A percentile compares a stretch with the other conserved stretches of the same genome.
Conservation (phyloP, 2,888 invertebrate genomes). For the Chymomyza fuscimana region DNA sequence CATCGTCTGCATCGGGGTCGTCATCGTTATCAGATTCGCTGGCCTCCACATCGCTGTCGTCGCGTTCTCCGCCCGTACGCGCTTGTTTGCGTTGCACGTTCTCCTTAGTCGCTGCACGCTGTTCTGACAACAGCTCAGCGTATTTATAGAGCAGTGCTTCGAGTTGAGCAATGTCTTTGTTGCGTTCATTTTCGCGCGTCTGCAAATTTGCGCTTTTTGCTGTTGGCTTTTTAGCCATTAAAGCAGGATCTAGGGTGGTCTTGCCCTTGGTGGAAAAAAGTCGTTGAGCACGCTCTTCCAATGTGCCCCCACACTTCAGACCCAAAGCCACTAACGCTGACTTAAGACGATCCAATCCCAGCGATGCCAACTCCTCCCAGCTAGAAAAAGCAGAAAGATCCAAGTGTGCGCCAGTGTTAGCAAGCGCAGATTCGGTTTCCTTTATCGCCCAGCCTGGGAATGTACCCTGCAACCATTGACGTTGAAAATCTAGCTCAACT, state of each 20-base stretch:
- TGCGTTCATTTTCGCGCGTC: conserved; percentile 84
- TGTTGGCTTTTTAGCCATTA: conserved; percentile 92
- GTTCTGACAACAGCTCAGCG: conserved; percentile 90
- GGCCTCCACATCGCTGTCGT: conserved; percentile 94
- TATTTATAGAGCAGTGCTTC: conserved; percentile 95
- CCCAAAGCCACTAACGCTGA: conserved; percentile 98
- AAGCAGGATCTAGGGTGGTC: conserved; percentile 92
- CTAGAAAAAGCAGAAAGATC: conserved; percentile 99
- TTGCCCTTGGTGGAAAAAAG: conserved; percentile 97
- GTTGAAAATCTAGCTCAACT: conserved; percentile 89
- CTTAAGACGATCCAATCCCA: conserved; percentile 97
- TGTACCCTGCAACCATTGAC: conserved; percentile 92
- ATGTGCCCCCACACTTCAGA: conserved; percentile 98
- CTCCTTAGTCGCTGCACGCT: conserved; percentile 95
- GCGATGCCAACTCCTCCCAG: conserved; percentile 97
- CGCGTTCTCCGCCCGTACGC: conserved; percentile 94
- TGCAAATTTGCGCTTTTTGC: conserved; percentile 82
- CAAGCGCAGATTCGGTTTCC: conserved; percentile 95
- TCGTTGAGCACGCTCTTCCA: conserved; percentile 98
- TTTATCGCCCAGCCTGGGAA: conserved; percentile 99
- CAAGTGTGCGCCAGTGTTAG: conserved; percentile 96
- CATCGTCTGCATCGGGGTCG: conserved; percentile 92
- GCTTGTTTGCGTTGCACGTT: conserved; percentile 99
- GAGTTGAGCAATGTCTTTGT: conserved; percentile 91
- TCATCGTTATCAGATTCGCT: conserved; percentile 90